Evolutionary conservation across 2,888 invertebrate genomes (phyloP), one percentile per base, ranked within the genome.

Genomic region (Anarsia innoxiella): DNA sequence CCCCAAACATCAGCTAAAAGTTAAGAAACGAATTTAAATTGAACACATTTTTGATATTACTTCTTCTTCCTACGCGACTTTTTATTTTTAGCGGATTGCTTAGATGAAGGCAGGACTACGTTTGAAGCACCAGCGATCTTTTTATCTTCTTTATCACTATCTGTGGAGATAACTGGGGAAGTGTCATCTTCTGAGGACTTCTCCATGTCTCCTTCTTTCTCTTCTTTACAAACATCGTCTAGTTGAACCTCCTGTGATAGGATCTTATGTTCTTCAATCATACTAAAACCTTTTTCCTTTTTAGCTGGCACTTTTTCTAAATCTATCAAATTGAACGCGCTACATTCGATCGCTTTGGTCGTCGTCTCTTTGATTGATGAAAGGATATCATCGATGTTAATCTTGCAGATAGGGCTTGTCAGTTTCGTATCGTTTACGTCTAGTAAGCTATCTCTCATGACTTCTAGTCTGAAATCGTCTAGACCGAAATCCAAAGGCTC

Each of bases 11-110:
- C 53, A 44, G 32, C 45, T n/a, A n/a, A n/a, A n/a, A 30, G 56
- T 56, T 56, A 48, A 51, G 57, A 59, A 53, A 51, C 48, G 53
- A 60, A 60, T 49, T 54, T 59, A 59, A 57, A 52, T 38, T 69
- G 68, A 73, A 74, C 70, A 72, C 71, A 65, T 61, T 36, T 48
- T 35, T 53, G 51, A 54, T 55, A 59, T 83, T 88, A 89, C 73
- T 88, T 89, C 62, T 87, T 87, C 76, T 88, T 88, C 60, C 86
- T 88, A 59, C 88, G 89, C 35, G 87, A 76, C 59, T 88, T 88
- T 59, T 86, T 87, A 56, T 85, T 77, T 46, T 83, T 82, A 46
- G 69, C 57, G 25, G 79, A 75, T 68, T 75, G 76, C 62, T 84
- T 84, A 50, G 67, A 55, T 32, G 65, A 68, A 53, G 76, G 68